phyloP scores from a whole-genome alignment of 2,888 invertebrate species.

The Pyrrhosoma nymphula region DNA sequence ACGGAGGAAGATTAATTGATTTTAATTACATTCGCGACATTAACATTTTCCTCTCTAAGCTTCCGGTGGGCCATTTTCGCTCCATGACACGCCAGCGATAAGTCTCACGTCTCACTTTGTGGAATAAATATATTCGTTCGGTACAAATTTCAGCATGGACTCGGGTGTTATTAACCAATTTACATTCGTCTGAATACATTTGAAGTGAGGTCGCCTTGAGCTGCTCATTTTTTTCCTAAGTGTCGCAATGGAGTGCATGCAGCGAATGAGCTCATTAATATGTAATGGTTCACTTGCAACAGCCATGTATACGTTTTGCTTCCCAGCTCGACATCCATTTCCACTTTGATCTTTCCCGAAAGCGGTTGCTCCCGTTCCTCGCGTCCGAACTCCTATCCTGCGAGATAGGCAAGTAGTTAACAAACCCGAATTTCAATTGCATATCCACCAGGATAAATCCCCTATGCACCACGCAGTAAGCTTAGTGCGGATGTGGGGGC shows the following conservation, averaged over 20 bases:
- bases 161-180: not conserved
- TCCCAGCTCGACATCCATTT: not conserved
- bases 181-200: not conserved
- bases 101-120: not conserved
- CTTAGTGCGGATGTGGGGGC: no score
- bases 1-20: not conserved
- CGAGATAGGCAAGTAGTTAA: not conserved
- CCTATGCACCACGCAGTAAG: no score
- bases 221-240: not conserved
- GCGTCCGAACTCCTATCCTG: not conserved
- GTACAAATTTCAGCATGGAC: not conserved
- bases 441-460: not conserved
- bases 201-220: not conserved
- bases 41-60: not conserved
- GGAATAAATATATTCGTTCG: not conserved
- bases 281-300: not conserved
- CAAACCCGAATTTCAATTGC: not conserved
- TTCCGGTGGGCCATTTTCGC: not conserved
- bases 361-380: not conserved
- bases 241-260: not conserved
- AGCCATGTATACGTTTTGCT: not conserved
- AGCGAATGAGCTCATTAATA: conserved; percentile 6
- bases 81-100: not conserved
- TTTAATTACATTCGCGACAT: not conserved
- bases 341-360: not conserved